Evolutionary conservation across 2,113 vertebrate genomes (phyloP), one percentile per base, ranked within the genome.

Genomic region (Nematolebias whitei): DNA sequence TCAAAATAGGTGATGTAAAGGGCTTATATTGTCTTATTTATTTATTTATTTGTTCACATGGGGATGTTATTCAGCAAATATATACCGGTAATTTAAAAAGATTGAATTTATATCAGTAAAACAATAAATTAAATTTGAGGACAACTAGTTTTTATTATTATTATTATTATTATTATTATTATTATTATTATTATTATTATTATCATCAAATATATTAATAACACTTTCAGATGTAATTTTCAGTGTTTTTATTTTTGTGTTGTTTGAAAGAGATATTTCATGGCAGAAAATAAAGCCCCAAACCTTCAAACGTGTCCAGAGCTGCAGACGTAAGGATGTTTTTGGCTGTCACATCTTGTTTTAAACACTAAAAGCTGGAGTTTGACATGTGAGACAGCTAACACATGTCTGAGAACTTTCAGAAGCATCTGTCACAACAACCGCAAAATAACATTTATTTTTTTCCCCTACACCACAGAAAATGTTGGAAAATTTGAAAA

Each of bases 341-440:
- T 19, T 35, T 35, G n/a, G 44, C 44, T 47, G 44, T 47, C 44
- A 20, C 12, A 47, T 47, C 44, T n/a, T 3, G 19, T 47, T 47
- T 47, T 9, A 47, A 45, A n/a, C n/a, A 10, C 6, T 19, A n/a
- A 19, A 20, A 19, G 10, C n/a, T 47, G 44, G 16, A 20, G n/a
- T 47, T 47, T 47, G 44, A 47, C n/a, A 47, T 47, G 44, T 47
- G 10, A 18, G 44, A 47, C 44, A 47, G 44, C 44, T 20, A 47
- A 47, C 44, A 47, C 44, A 20, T 12, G 44, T 47, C n/a, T 47
- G n/a, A 10, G 20, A 47, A 47, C 44, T 47, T 47, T 47, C 44
- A 20, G n/a, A 4, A 3, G 44, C 44, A 47, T 47, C 44, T 47
- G 44, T 47, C 44, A 47, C n/a, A 45, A n/a, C 43, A 45, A 45